Conservation (phyloP, 92 coral and sea anemone genomes). For the Phenganax subtilis region DNA sequence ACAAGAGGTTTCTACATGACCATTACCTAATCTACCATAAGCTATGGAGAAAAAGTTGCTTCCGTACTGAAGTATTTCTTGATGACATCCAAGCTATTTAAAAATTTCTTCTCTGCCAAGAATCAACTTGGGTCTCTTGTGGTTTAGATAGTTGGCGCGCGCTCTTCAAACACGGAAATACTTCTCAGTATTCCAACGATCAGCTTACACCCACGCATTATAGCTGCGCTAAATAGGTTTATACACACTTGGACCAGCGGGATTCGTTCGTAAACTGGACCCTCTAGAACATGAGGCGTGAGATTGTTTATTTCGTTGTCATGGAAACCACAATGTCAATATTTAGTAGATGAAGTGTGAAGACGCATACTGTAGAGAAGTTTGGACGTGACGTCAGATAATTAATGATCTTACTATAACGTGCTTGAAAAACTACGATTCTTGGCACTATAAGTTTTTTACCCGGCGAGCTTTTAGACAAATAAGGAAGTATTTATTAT, state of each 20-base stretch:
- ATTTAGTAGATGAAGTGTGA: background rate
- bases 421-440: too few species aligned
- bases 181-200: background rate
- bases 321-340: background rate
- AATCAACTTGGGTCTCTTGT: background rate
- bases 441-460: background rate
- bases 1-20: too few species aligned
- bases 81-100: too few species aligned
- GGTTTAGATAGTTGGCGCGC: background rate
- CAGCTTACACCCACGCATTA: constrained; percentile 12
- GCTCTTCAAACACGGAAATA: background rate
- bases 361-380: background rate
- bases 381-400: background rate
- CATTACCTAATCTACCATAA: too few species aligned
- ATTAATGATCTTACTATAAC: background rate
- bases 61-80: too few species aligned
- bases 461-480: background rate
- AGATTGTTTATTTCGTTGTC: background rate
- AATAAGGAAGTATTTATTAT: constrained; percentile 5
- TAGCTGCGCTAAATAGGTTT: constrained; percentile 3
- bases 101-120: background rate
- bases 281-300: background rate
- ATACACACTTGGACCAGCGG: background rate
- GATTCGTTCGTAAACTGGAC: background rate
- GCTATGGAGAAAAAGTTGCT: too few species aligned